Conservation (phyloP, 1,140 invertebrate species). For the Eulimnadia texana region DNA sequence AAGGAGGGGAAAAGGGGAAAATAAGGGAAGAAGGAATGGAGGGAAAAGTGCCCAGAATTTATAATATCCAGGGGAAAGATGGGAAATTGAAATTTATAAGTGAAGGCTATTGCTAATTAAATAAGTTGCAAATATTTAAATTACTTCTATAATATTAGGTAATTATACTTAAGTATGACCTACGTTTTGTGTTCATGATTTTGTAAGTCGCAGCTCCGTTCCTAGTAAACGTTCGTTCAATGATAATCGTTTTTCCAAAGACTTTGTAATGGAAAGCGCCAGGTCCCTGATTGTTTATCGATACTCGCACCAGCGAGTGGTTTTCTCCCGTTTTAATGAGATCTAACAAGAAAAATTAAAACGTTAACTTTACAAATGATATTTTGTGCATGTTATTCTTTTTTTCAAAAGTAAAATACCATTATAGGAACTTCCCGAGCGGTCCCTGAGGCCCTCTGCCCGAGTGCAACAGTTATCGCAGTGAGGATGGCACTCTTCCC, state of each 20-base stretch:
- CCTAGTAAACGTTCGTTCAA: conserved; percentile 49
- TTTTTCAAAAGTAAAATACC: conserved; percentile 29
- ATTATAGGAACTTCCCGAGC: conserved; percentile 54
- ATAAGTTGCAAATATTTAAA: too few species aligned
- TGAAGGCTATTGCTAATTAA: too few species aligned
- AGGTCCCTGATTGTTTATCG: conserved; percentile 28
- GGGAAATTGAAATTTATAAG: too few species aligned
- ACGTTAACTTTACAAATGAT: neutral
- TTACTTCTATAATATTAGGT: too few species aligned
- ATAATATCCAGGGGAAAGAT: too few species aligned
- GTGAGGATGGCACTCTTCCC: conserved; percentile 90
- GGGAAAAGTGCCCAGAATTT: too few species aligned
- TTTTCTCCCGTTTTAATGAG: conserved; percentile 19
- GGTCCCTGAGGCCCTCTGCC: conserved; percentile 59
- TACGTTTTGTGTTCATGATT: conserved; percentile 43
- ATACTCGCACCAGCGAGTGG: conserved; percentile 27
- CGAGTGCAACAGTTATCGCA: conserved; percentile 71
- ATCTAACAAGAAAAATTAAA: neutral
- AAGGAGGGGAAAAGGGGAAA: too few species aligned
- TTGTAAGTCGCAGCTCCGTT: conserved; percentile 47
- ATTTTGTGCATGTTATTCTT: neutral
- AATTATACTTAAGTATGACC: too few species aligned
- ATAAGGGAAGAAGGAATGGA: too few species aligned
- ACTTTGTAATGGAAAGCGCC: conserved; percentile 47
- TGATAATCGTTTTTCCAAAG: conserved; percentile 63